A percentile compares a stretch with the other conserved stretches of the same genome.
Evolutionary conservation across 1,140 invertebrate species (phyloP).

Genomic region (Drosophila paulistorum): DNA sequence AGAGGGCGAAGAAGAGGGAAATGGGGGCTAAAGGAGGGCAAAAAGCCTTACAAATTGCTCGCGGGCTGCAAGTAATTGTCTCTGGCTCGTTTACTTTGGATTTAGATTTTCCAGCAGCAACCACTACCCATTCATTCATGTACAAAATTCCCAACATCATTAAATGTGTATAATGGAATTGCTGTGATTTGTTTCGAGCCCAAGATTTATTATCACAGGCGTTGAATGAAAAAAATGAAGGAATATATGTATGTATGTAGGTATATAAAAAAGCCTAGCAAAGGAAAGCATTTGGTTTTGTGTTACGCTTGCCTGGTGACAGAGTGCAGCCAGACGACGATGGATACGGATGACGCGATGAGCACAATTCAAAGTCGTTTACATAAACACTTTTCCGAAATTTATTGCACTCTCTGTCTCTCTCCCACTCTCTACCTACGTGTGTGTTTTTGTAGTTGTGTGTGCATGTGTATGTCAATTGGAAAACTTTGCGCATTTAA

Average conservation of each 20-base stretch:
- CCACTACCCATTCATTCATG: background rate
- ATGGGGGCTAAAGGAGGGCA: background rate
- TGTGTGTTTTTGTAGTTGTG: slow-evolving; percentile 20
- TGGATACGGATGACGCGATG: slow-evolving; percentile 11
- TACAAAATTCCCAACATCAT: slow-evolving; percentile 64
- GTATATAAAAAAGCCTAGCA: slow-evolving; percentile 37
- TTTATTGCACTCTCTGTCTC: slow-evolving; percentile 54
- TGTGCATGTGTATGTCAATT: slow-evolving; percentile 55
- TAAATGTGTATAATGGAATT: slow-evolving; percentile 78
- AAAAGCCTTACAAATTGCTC: slow-evolving; percentile 67
- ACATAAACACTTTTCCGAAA: slow-evolving; percentile 70
- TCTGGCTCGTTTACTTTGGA: slow-evolving; percentile 59
- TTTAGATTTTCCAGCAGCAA: slow-evolving; percentile 40
- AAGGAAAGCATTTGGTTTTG: slow-evolving; percentile 75
- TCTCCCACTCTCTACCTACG: background rate
- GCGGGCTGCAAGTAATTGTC: slow-evolving; percentile 79
- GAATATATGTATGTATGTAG: background rate
- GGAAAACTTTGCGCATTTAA: slow-evolving; percentile 76
- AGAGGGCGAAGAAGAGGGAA: background rate
- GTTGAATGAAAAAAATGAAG: background rate
- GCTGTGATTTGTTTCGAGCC: slow-evolving; percentile 75
- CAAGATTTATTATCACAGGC: slow-evolving; percentile 69
- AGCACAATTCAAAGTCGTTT: slow-evolving; percentile 69
- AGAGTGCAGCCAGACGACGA: slow-evolving; percentile 68
- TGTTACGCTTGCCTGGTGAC: slow-evolving; percentile 73